phyloP scores from a whole-genome alignment of 1,140 invertebrate species.

The Pissodes strobi region DNA sequence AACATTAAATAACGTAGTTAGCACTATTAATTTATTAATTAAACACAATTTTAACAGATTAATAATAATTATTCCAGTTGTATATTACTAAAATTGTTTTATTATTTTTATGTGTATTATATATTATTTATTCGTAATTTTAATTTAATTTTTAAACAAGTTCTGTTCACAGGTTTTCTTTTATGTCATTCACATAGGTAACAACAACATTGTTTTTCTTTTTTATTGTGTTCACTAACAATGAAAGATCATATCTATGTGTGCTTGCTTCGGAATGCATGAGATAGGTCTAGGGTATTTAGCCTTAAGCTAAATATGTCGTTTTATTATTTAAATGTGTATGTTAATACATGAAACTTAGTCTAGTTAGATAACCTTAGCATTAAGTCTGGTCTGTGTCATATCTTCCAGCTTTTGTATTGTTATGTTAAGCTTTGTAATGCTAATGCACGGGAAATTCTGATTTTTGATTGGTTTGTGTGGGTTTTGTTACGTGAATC shows the following conservation, averaged over 20 bases:
- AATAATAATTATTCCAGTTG: too few relatives aligned
- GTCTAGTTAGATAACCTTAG: background rate
- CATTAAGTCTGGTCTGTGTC: background rate
- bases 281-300: constrained; percentile 44
- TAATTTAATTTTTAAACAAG: constrained; percentile 30
- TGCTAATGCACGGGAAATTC: too few relatives aligned
- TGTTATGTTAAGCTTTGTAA: too few relatives aligned
- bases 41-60: too few relatives aligned
- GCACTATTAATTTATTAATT: constrained; percentile 6
- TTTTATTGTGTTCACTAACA: constrained; percentile 43
- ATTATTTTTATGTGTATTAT: constrained; percentile 12
- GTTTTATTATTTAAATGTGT: background rate
- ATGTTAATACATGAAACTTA: background rate
- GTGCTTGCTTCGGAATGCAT: constrained; percentile 48
- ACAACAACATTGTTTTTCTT: constrained; percentile 39
- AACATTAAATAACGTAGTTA: constrained; percentile 7
- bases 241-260: constrained; percentile 39
- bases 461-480: too few relatives aligned
- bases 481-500: too few relatives aligned
- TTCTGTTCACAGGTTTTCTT: constrained; percentile 49
- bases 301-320: constrained; percentile 23
- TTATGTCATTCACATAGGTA: constrained; percentile 42
- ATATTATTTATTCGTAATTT: constrained; percentile 35
- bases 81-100: too few relatives aligned
- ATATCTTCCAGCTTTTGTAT: background rate